Evolutionary conservation across 2,888 invertebrate species (phyloP).

Genomic region (Aphelenchoides bicaudatus): DNA sequence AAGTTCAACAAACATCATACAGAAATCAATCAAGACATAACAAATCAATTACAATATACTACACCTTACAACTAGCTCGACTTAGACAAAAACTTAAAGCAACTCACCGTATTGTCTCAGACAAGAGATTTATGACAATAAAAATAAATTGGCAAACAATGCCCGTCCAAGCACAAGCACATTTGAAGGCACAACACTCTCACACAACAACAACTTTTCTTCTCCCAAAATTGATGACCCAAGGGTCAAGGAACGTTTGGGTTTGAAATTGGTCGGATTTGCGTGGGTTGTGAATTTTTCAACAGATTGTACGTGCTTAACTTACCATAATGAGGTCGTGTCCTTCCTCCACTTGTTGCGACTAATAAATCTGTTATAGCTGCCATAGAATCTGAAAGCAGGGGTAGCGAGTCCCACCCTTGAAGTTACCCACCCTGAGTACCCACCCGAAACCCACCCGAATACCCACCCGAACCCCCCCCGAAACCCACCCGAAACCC

Average conservation of each 20-base stretch:
- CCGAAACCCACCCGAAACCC: not conserved
- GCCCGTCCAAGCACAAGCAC: not conserved
- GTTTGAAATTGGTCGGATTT: not conserved
- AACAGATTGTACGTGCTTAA: conserved; percentile 30
- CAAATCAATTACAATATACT: too few relatives aligned
- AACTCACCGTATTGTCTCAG: too few relatives aligned
- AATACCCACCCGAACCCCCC: not conserved
- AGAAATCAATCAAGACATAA: too few relatives aligned
- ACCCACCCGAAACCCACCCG: not conserved
- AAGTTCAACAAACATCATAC: too few relatives aligned
- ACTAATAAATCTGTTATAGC: conserved; percentile 31
- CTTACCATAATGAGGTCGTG: conserved; percentile 19
- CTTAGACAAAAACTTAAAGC: too few relatives aligned
- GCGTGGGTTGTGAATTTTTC: not conserved
- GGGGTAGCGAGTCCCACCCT: too few relatives aligned
- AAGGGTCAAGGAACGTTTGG: not conserved
- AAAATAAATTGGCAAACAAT: not conserved
- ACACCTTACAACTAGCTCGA: too few relatives aligned
- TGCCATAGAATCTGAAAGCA: conserved; percentile 33
- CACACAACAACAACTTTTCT: not conserved
- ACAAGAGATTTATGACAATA: not conserved
- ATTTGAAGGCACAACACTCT: too few relatives aligned
- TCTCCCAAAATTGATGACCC: not conserved
- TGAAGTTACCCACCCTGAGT: not conserved
- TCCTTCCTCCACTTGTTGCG: conserved; percentile 33